Percentiles rank a stretch among this genome's conserved stretches.
These are phyloP conservation scores for Epinephelus moara DNA, from an alignment of 2,113 vertebrate genomes.

Conservation along the genomic window DNA sequence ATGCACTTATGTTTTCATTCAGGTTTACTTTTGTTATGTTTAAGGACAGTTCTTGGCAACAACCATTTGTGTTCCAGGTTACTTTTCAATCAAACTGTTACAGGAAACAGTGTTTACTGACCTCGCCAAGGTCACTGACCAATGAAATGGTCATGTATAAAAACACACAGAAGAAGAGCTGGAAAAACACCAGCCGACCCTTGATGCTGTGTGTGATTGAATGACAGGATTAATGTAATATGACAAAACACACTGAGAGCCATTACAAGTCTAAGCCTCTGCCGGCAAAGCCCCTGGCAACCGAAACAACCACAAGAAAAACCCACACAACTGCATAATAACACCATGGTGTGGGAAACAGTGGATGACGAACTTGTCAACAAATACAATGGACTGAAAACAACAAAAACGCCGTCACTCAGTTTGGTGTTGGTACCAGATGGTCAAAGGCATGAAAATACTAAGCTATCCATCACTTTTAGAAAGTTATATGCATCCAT, in stretches of 20 bases:
- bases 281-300: constrained; percentile 30
- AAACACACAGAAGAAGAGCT: background rate
- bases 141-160: background rate
- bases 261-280: constrained; percentile 26
- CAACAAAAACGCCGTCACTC: constrained; percentile 32
- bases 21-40: background rate
- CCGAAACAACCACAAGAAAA: constrained; percentile 11
- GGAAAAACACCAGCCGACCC: background rate
- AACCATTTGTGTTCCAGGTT: background rate
- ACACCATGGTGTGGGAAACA: constrained; percentile 8
- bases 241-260: constrained; percentile 40
- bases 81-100: constrained; percentile 1
- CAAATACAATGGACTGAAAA: constrained; percentile 24
- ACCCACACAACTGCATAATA: constrained; percentile 5
- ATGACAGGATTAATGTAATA: constrained; percentile 53
- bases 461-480: constrained; percentile 7
- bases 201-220: constrained; percentile 10
- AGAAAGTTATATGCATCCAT: constrained; percentile 4
- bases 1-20: background rate
- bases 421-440: constrained; percentile 52
- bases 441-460: constrained; percentile 44
- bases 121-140: background rate
- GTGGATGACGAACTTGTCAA: constrained; percentile 15
- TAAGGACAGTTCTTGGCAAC: background rate
- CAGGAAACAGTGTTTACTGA: background rate